Conservation (phyloP, 2,113 vertebrate species). For the Dipodomys stephensi region DNA sequence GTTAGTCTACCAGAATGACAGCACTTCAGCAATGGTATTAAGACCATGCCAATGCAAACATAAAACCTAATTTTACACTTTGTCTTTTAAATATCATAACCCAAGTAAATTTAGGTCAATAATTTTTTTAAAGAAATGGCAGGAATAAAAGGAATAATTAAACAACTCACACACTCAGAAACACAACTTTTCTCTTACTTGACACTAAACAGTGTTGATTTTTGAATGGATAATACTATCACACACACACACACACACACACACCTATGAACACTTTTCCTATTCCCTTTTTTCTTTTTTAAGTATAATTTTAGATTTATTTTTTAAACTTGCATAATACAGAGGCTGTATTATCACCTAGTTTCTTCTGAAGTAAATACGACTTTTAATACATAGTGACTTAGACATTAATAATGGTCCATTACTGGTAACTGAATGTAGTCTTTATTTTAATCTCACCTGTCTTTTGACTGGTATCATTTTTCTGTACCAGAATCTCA, state of each 20-base stretch:
- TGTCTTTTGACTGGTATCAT: background rate
- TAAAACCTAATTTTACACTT: background rate
- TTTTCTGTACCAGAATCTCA: background rate
- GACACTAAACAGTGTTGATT: background rate
- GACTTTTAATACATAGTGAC: background rate
- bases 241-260: background rate
- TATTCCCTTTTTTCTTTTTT: background rate
- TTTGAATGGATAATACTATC: background rate
- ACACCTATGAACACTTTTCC: background rate
- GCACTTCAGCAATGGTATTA: background rate
- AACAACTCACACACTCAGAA: background rate
- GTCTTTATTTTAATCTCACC: background rate
- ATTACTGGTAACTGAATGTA: background rate
- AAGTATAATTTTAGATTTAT: conserved; percentile 38
- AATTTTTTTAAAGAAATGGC: background rate
- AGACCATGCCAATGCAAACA: background rate
- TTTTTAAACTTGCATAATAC: background rate
- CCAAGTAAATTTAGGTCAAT: background rate
- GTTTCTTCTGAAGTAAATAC: background rate
- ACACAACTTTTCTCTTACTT: background rate
- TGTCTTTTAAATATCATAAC: conserved; percentile 20
- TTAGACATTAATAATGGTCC: background rate
- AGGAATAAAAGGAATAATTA: conserved; percentile 2
- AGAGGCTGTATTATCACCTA: background rate
- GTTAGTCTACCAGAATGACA: background rate